Evolutionary conservation across 2,888 invertebrate species (phyloP).

Genomic region (Mythimna lalbum): DNA sequence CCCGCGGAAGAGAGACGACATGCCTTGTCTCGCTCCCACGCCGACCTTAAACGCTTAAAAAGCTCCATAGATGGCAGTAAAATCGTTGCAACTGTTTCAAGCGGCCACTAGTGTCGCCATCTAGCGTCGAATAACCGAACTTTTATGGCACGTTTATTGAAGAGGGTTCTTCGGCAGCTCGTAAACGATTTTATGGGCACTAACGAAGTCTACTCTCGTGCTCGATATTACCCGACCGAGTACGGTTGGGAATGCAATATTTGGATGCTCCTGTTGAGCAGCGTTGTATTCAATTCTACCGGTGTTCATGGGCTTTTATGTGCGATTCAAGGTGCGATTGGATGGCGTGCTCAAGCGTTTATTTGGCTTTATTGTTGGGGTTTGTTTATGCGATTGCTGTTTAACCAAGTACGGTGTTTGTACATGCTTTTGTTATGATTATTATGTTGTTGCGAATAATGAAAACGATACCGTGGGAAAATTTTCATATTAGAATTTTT

Average conservation of each 20-base stretch:
- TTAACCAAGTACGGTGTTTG: constrained; percentile 89
- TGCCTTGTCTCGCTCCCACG: constrained; percentile 70
- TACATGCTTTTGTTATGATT: constrained; percentile 90
- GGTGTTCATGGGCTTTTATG: constrained; percentile 90
- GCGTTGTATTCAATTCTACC: constrained; percentile 88
- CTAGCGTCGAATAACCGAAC: constrained; percentile 89
- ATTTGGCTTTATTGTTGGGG: constrained; percentile 91
- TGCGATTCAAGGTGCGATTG: constrained; percentile 91
- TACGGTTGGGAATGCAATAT: constrained; percentile 87
- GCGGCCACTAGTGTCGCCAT: constrained; percentile 89
- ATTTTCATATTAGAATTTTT: constrained; percentile 66
- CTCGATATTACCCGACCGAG: constrained; percentile 88
- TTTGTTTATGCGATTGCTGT: constrained; percentile 91
- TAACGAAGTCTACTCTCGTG: constrained; percentile 89
- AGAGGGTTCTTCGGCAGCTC: constrained; percentile 91
- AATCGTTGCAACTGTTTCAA: constrained; percentile 87
- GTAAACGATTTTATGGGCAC: constrained; percentile 90
- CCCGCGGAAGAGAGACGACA: constrained; percentile 68
- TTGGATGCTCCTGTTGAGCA: constrained; percentile 87
- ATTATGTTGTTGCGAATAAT: constrained; percentile 88
- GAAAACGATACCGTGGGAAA: constrained; percentile 81
- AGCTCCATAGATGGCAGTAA: constrained; percentile 90
- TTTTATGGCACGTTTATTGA: constrained; percentile 90
- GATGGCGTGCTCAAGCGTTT: constrained; percentile 90
- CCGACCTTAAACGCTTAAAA: constrained; percentile 85